phyloP scores from a whole-genome alignment of 2,113 vertebrate genomes.

The Hippocampus abdominalis region DNA sequence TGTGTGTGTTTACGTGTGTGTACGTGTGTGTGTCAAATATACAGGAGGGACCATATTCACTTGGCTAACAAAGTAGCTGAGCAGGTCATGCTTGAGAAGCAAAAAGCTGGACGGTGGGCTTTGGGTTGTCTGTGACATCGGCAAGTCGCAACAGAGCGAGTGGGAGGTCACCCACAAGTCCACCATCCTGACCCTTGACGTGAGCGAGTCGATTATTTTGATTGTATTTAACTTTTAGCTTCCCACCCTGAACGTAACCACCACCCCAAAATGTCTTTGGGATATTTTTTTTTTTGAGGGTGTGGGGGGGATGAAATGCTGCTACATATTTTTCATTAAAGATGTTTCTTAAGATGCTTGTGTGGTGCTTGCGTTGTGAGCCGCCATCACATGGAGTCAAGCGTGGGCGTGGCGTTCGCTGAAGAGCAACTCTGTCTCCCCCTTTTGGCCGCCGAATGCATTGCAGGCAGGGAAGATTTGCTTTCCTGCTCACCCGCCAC shows the following conservation, averaged over 20 bases:
- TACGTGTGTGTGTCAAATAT: slow-evolving; percentile 5
- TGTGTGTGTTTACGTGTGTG: too few species aligned
- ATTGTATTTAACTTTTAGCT: slow-evolving; percentile 59
- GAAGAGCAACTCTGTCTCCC: slow-evolving; percentile 46
- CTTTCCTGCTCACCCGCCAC: not conserved
- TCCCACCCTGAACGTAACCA: slow-evolving; percentile 17
- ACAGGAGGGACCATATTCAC: slow-evolving; percentile 51
- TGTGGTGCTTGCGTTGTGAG: not conserved
- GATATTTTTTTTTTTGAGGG: slow-evolving; percentile 42
- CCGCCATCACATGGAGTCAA: too few species aligned
- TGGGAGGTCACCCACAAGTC: not conserved
- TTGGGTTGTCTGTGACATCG: too few species aligned
- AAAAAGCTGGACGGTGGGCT: not conserved
- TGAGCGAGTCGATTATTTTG: slow-evolving; percentile 28
- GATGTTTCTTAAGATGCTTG: slow-evolving; percentile 70
- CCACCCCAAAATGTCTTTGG: slow-evolving; percentile 48
- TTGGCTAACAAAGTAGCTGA: slow-evolving; percentile 53
- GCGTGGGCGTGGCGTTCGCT: not conserved
- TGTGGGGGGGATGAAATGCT: slow-evolving; percentile 75
- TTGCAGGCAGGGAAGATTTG: not conserved
- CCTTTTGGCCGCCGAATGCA: slow-evolving; percentile 45
- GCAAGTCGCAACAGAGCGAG: too few species aligned
- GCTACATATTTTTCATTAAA: slow-evolving; percentile 90
- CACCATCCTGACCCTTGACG: not conserved
- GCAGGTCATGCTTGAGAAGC: slow-evolving; percentile 66